phyloP scores from a whole-genome alignment of 2,888 invertebrate genomes.

The Drosophila affinis region DNA sequence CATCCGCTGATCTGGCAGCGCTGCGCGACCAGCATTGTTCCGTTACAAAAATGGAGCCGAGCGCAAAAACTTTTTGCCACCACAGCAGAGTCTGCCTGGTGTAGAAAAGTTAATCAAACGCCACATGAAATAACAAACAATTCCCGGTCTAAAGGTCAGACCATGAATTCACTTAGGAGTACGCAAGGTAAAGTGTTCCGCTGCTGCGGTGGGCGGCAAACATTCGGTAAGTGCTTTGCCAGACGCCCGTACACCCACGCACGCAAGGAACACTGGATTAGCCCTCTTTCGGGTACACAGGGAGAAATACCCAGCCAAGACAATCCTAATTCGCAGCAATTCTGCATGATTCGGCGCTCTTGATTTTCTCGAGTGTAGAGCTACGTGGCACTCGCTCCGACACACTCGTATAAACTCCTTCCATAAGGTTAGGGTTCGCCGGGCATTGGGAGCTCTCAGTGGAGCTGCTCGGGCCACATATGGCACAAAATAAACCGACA shows the following conservation, averaged over 20 bases:
- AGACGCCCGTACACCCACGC: conserved; percentile 2
- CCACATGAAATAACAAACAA: not conserved
- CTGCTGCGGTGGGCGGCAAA: conserved; percentile 3
- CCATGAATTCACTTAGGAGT: conserved; percentile 8
- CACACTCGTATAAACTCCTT: conserved; percentile 1
- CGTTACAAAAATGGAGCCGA: not conserved
- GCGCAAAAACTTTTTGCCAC: not conserved
- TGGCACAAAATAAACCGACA: conserved; percentile 68
- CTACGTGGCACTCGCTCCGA: conserved; percentile 3
- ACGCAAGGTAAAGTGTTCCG: conserved; percentile 1
- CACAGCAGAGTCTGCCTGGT: not conserved
- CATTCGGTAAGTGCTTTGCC: conserved; percentile 22
- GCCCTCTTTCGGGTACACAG: conserved; percentile 19
- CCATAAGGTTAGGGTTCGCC: conserved; percentile 20
- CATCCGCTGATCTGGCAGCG: conserved; percentile 7
- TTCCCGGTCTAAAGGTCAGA: conserved; percentile 29
- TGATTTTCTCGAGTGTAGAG: not conserved
- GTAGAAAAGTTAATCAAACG: conserved; percentile 14
- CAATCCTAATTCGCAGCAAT: no score
- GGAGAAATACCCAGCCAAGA: not conserved
- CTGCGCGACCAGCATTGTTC: not conserved
- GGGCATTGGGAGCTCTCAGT: conserved; percentile 35
- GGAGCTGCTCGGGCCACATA: conserved; percentile 56
- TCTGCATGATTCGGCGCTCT: no score
- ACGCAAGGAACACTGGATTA: conserved; percentile 12